These are phyloP conservation scores for Phrynosoma platyrhinos DNA, from an alignment of 2,113 vertebrate genomes.

Conservation along the genomic window DNA sequence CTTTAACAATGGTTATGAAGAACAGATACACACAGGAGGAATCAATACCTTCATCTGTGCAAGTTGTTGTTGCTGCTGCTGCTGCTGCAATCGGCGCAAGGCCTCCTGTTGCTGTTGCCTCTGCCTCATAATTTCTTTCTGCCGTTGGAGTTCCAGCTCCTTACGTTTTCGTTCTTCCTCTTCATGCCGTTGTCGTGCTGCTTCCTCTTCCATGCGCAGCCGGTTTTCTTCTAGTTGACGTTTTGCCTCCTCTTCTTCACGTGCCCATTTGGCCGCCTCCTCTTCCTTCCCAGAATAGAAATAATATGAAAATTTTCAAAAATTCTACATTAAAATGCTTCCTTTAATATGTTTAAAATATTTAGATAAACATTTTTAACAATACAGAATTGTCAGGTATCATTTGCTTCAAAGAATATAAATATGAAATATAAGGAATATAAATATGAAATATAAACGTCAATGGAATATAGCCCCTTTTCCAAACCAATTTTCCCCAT, in stretches of 20 bases:
- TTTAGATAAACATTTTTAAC: background rate
- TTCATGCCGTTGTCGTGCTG: conserved; percentile 85
- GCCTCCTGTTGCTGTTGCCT: conserved; percentile 91
- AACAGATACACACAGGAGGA: background rate
- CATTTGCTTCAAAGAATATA: background rate
- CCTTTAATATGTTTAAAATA: background rate
- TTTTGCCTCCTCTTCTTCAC: conserved; percentile 83
- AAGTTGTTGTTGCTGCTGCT: conserved; percentile 95
- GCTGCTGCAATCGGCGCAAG: conserved; percentile 90
- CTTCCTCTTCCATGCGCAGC: conserved; percentile 88
- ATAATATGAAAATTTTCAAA: conserved; percentile 48
- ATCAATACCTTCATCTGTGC: conserved; percentile 95
- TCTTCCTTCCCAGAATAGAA: conserved; percentile 84
- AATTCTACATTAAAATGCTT: background rate
- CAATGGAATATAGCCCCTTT: background rate
- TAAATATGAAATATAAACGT: too few relatives aligned
- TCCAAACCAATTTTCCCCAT: background rate
- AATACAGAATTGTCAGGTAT: background rate
- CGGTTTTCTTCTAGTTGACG: conserved; percentile 89
- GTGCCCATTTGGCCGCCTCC: conserved; percentile 83
- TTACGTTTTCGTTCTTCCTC: conserved; percentile 87
- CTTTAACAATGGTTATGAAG: background rate
- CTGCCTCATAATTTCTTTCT: conserved; percentile 85
- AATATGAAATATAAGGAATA: background rate
- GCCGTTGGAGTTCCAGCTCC: conserved; percentile 84